A percentile compares a stretch with the other conserved stretches of the same genome.
These are phyloP conservation scores for Nephrotoma guestfalica DNA, from an alignment of 2,888 invertebrate species.

Conservation along the genomic window DNA sequence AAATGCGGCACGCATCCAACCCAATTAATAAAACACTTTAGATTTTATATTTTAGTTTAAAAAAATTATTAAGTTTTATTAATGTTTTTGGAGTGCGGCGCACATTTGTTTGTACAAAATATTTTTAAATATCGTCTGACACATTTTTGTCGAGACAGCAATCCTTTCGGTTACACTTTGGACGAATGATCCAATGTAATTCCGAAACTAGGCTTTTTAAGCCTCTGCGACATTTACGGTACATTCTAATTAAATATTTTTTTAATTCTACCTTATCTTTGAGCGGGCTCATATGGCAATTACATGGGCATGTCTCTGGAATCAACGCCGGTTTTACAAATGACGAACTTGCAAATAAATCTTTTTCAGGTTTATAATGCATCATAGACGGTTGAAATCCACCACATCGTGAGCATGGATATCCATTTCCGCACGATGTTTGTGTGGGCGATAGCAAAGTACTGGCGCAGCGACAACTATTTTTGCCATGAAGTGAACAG, in stretches of 20 bases:
- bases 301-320: neutral
- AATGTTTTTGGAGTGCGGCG: neutral
- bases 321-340: neutral
- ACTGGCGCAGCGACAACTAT: neutral
- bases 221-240: neutral
- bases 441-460: neutral
- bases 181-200: neutral
- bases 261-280: neutral
- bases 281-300: neutral
- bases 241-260: neutral
- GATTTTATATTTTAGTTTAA: neutral
- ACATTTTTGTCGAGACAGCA: neutral
- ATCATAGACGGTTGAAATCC: neutral
- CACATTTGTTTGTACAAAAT: neutral
- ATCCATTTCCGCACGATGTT: neutral
- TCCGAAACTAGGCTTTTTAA: neutral
- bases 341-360: neutral
- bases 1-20: neutral
- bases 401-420: neutral
- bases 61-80: neutral
- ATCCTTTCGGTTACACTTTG: neutral
- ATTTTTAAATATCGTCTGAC: neutral
- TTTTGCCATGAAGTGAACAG: neutral
- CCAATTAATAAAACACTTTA: neutral
- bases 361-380: neutral